Conservation (phyloP, 2,113 vertebrate species). For the Mormoops blainvillei region DNA sequence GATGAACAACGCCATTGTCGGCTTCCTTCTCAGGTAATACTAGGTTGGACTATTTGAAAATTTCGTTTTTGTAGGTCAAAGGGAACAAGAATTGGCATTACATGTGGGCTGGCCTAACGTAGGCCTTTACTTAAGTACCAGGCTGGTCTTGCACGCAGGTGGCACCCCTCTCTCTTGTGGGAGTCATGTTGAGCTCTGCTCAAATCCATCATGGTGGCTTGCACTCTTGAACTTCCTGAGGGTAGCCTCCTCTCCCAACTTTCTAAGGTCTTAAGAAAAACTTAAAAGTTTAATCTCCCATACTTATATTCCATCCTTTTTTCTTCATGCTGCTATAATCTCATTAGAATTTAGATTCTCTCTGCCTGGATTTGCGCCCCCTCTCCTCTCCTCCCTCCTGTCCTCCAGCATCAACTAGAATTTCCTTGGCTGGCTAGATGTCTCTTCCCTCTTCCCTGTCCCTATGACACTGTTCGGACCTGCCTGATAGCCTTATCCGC, state of each 20-base stretch:
- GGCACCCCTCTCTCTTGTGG: background rate
- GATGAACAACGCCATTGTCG: background rate
- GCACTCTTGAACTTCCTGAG: background rate
- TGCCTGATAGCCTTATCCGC: background rate
- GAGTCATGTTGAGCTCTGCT: background rate
- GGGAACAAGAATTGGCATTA: background rate
- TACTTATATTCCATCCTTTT: background rate
- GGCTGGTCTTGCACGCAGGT: background rate
- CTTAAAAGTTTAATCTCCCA: no score
- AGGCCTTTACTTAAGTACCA: background rate
- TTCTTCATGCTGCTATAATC: background rate
- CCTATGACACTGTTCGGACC: background rate
- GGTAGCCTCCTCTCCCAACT: background rate
- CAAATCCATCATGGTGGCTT: fast-evolving
- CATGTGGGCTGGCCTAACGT: background rate
- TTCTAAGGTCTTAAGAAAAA: background rate
- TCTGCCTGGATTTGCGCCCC: background rate
- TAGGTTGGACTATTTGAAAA: background rate
- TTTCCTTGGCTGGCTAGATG: background rate
- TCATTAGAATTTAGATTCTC: background rate
- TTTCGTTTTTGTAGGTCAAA: background rate
- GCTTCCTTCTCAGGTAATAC: background rate
- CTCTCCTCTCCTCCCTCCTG: fast-evolving
- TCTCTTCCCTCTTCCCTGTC: background rate
- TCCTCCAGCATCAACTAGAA: background rate